Percentiles rank a stretch among this genome's conserved stretches.
These are phyloP conservation scores for Pandion haliaetus DNA, from an alignment of 2,113 vertebrate species.

Conservation along the genomic window DNA sequence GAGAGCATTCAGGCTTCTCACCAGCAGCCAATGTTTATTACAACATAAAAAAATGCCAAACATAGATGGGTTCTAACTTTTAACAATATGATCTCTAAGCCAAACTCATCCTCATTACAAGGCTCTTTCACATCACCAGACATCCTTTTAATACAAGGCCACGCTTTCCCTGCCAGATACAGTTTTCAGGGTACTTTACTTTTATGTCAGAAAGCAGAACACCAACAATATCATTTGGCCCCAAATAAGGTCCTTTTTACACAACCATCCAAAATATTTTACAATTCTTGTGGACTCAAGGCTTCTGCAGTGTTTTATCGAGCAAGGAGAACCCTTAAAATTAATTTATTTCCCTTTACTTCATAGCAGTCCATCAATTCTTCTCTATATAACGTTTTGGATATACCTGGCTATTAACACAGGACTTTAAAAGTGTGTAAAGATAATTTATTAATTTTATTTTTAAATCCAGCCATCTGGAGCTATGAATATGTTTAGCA, in stretches of 20 bases:
- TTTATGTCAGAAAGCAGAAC: neutral
- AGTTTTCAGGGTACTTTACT: neutral
- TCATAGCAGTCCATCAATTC: neutral
- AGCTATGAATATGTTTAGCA: neutral
- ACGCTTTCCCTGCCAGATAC: neutral
- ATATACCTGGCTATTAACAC: neutral
- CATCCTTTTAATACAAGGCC: neutral
- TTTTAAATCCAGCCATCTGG: slow-evolving; percentile 52
- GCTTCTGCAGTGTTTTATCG: neutral
- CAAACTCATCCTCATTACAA: neutral
- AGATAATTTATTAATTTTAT: slow-evolving; percentile 46
- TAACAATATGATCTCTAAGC: neutral
- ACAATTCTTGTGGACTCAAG: neutral
- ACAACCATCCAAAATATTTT: neutral
- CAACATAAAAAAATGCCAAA: neutral
- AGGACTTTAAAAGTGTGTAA: neutral
- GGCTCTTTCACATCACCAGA: neutral
- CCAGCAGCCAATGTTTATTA: neutral
- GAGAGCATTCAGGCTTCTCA: neutral
- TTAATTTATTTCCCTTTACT: slow-evolving; percentile 1
- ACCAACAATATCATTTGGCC: neutral
- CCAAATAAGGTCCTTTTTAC: neutral
- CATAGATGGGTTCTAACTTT: neutral
- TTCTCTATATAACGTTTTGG: neutral
- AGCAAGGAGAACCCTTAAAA: neutral